phyloP scores from a whole-genome alignment of 2,888 invertebrate species.

The Caenorhabditis macrosperma region DNA sequence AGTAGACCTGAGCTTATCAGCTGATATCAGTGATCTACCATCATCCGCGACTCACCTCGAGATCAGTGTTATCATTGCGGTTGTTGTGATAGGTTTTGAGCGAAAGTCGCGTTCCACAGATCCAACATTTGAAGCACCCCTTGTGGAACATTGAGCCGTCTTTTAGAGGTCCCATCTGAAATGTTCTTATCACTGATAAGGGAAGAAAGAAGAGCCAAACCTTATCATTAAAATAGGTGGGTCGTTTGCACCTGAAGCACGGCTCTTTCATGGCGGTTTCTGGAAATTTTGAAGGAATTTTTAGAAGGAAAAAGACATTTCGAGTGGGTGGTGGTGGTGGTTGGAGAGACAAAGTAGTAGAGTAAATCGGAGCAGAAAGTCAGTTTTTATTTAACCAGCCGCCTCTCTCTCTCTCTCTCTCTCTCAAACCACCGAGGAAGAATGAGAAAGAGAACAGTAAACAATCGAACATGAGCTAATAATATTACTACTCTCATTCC shows the following conservation, averaged over 20 bases:
- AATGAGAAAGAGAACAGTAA: conserved; percentile 29
- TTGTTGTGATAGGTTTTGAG: conserved; percentile 81
- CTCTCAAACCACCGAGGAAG: no score
- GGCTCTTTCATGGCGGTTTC: conserved; percentile 78
- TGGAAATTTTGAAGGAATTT: not conserved
- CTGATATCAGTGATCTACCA: not conserved
- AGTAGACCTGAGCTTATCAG: conserved; percentile 77
- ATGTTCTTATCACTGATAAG: not conserved
- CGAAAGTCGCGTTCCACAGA: conserved; percentile 80
- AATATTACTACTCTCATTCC: conserved; percentile 26
- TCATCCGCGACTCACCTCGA: conserved; percentile 76
- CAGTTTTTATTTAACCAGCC: conserved; percentile 46
- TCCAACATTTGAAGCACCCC: conserved; percentile 81
- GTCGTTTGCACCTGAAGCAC: conserved; percentile 80
- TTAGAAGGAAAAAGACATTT: conserved; percentile 8
- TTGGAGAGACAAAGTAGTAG: conserved; percentile 18
- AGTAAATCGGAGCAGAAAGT: conserved; percentile 34
- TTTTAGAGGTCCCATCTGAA: conserved; percentile 79
- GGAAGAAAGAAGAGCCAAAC: conserved; percentile 22
- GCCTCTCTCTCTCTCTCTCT: no score
- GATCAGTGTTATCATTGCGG: conserved; percentile 80
- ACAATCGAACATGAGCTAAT: conserved; percentile 44
- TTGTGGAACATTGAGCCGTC: conserved; percentile 80
- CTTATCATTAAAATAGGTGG: conserved; percentile 81
- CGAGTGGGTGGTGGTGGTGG: conserved; percentile 18